A percentile compares a stretch with the other conserved stretches of the same genome.
Evolutionary conservation across 1,140 invertebrate species (phyloP).

Genomic region (Drosophila athabasca): DNA sequence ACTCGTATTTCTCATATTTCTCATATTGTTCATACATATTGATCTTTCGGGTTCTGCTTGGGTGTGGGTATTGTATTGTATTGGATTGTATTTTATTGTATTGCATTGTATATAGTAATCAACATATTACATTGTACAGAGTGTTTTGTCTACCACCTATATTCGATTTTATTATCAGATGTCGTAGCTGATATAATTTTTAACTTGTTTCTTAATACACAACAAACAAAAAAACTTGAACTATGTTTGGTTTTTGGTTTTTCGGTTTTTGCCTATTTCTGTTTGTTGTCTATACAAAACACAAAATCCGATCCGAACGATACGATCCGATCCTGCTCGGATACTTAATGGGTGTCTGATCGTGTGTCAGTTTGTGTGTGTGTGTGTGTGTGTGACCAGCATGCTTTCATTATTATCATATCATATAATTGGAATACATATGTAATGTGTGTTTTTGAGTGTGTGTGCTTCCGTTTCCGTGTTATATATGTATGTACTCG

Average conservation of each 20-base stretch:
- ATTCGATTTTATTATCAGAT: constrained; percentile 83
- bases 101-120: constrained; percentile 68
- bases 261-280: constrained; percentile 1
- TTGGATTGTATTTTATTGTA: constrained; percentile 28
- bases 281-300: constrained; percentile 33
- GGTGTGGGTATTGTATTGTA: neutral
- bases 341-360: constrained; percentile 4
- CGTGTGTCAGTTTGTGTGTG: neutral
- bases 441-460: neutral
- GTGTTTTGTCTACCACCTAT: constrained; percentile 67
- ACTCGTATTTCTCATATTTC: constrained; percentile 19
- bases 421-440: constrained; percentile 42
- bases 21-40: constrained; percentile 18
- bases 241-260: constrained; percentile 34
- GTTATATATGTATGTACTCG: constrained; percentile 12
- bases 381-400: constrained; percentile 44
- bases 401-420: constrained; percentile 65
- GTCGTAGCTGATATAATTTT: constrained; percentile 83
- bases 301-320: constrained; percentile 27
- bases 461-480: constrained; percentile 34
- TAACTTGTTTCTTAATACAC: constrained; percentile 68
- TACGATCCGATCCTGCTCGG: constrained; percentile 8
- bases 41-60: constrained; percentile 24
- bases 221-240: constrained; percentile 62
- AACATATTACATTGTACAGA: constrained; percentile 76